These are phyloP conservation scores for Euproctis similis DNA, from an alignment of 2,888 invertebrate genomes.

Conservation along the genomic window DNA sequence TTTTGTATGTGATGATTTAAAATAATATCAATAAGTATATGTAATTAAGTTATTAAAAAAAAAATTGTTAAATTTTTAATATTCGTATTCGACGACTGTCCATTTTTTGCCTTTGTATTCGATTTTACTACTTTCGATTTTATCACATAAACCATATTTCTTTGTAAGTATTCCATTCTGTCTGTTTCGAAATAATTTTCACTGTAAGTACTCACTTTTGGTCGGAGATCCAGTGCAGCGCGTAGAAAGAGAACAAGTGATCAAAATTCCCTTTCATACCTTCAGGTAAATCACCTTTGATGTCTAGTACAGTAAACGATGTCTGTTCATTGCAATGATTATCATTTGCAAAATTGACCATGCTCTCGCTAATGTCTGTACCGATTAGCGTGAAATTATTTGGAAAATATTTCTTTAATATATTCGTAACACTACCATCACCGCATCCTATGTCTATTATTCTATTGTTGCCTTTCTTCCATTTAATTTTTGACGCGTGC, in stretches of 20 bases:
- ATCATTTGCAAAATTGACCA: slow-evolving; percentile 79
- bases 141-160: too few species aligned
- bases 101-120: too few species aligned
- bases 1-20: too few species aligned
- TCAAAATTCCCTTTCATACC: slow-evolving; percentile 72
- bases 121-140: too few species aligned
- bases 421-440: slow-evolving; percentile 80
- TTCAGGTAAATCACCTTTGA: slow-evolving; percentile 64
- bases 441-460: slow-evolving; percentile 84
- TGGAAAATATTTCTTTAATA: slow-evolving; percentile 77
- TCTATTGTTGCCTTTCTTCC: slow-evolving; percentile 55
- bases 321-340: slow-evolving; percentile 57
- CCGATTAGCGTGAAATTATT: slow-evolving; percentile 70
- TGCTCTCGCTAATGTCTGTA: slow-evolving; percentile 80
- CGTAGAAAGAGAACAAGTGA: slow-evolving; percentile 84
- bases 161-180: too few species aligned
- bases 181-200: too few species aligned
- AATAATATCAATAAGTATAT: too few species aligned
- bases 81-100: too few species aligned
- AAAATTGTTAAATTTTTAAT: too few species aligned
- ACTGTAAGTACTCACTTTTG: slow-evolving; percentile 74
- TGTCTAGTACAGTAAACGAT: slow-evolving; percentile 74
- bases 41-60: too few species aligned
- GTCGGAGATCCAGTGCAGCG: slow-evolving; percentile 85
- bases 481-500: slow-evolving; percentile 72